These are phyloP conservation scores for Epinephelus awoara DNA, from an alignment of 2,797 vertebrate species.

Conservation along the genomic window DNA sequence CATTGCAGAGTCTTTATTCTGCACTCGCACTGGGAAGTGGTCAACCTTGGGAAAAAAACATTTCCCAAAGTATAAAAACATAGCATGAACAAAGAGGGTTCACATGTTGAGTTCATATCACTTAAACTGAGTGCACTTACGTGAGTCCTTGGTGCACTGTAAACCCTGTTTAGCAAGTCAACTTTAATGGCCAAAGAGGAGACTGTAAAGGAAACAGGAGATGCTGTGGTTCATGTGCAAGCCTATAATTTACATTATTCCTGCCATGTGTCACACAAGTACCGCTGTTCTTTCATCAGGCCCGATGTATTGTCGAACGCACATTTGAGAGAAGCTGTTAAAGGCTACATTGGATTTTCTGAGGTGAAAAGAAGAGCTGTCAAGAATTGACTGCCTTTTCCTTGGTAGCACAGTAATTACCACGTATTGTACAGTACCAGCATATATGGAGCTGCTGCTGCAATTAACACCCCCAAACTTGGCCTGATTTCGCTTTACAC, in stretches of 20 bases:
- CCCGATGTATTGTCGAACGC: conserved; percentile 8
- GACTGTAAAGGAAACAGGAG: conserved; percentile 16
- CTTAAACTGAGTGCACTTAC: background rate
- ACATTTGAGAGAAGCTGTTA: conserved; percentile 13
- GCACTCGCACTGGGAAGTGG: background rate
- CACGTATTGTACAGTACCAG: background rate
- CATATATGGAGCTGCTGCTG: conserved; percentile 24
- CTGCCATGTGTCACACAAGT: conserved; percentile 18
- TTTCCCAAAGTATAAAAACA: background rate
- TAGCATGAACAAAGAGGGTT: background rate
- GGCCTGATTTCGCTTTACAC: conserved; percentile 14
- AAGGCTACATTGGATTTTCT: conserved; percentile 13
- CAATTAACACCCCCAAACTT: conserved; percentile 18
- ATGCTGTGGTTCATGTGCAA: conserved; percentile 24
- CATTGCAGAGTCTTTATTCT: background rate
- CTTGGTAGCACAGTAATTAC: conserved; percentile 25
- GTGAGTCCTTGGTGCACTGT: background rate
- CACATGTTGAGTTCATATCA: background rate
- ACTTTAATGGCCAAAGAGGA: conserved; percentile 21
- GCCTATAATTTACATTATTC: conserved; percentile 41
- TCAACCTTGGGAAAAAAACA: background rate
- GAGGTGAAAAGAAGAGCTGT: conserved; percentile 2
- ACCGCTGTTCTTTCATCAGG: conserved; percentile 24
- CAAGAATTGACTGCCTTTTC: conserved; percentile 24
- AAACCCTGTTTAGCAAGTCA: conserved; percentile 14